Evolutionary conservation across 2,888 invertebrate species (phyloP), one percentile per base, ranked within the genome.

Genomic region (Periphyllus acericola): DNA sequence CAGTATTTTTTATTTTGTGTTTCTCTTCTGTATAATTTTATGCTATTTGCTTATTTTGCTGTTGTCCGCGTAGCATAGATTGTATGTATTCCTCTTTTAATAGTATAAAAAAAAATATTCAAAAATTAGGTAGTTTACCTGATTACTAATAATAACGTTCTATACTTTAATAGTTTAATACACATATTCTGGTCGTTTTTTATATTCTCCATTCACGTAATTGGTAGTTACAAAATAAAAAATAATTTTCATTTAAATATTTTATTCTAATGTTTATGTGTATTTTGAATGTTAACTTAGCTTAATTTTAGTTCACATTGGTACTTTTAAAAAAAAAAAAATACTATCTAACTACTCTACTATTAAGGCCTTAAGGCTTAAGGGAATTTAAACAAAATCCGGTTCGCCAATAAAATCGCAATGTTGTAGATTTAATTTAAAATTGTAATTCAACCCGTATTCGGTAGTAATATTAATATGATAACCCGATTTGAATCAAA

Each of bases 161-260:
- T 34, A 34, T 60, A 25, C 60, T 60, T 60, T 66, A 80, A 60
- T 36, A 46, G 34, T 36, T 60, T 60, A 32, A 25, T 25, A 36
- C 46, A 46, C 14, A 46, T 46, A 46, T 46, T 46, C 46, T 46
- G 0, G 46, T 68, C 29, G 55, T 81, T 66, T 81, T 66, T 81
- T n/a, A 66, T 80, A 68, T 68, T 68, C 66, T 81, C 25, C 66
- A 68, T 81, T 81, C 80, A 9, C 36, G 66, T 81, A 81, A 81
- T 81, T 81, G 80, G 36, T 81, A 81, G 66, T 81, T 81, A 40
- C 40, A 19, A 40, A 80, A 81, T 40, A 80, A 80, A 66, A 79
- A 80, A 29, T 66, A 81, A 36, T 66, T 81, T 80, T 66, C 19
- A 68, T 81, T 81, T 81, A n/a, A 81, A 68, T 81, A 66, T 40